Base-by-base conservation (phyloP, 2,113 vertebrate species). In the Cnemophilus loriae region DNA sequence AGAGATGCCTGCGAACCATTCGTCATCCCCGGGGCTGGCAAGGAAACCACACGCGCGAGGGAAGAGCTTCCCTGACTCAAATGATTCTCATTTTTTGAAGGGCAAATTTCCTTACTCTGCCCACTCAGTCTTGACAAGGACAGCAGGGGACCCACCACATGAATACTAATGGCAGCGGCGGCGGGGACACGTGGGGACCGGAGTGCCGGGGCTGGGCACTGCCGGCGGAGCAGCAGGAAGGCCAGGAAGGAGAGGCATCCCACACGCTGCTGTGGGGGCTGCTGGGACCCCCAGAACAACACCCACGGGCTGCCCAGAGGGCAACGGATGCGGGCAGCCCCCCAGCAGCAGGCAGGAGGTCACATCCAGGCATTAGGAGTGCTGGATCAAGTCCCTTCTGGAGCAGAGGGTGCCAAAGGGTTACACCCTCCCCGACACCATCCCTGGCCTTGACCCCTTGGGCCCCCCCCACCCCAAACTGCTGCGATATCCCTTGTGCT, bases 401-500 rank as follows among this genome's bases (percentile, higher is more conserved):
- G 23, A 59, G 59, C 19, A 6, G 57, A 69, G 78, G 89, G n/a
- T 70, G 33, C 37, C 79, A 90, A 96, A 97, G 88, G 53, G 94
- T 97, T 98, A 94, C 64, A 4, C 33, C 91, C 81, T 83, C 50
- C 81, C 59, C 56, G 46, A 46, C 9, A 15, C 19, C 9, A 3
- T 78, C 95, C 71, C 78, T 76, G 84, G 97, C 97, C 97, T 98
- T 98, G 96, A 96, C 94, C 87, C 53, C 55, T 73, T 67, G 49
- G 37, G 35, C 73, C 73, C 52, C 69, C 65, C 81, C 84, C 97
- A 97, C 98, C 96, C 98, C 96, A 96, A 98, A 96, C 94, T 67
- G 41, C 97, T 89, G 89, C 50, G 97, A 98, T 96, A 97, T 99
- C 98, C 98, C 98, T 97, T 82, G 98, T 98, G 98, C 98, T 98